Evolutionary conservation across 2,113 vertebrate species (phyloP), one percentile per base, ranked within the genome.

Genomic region (Equus quagga): DNA sequence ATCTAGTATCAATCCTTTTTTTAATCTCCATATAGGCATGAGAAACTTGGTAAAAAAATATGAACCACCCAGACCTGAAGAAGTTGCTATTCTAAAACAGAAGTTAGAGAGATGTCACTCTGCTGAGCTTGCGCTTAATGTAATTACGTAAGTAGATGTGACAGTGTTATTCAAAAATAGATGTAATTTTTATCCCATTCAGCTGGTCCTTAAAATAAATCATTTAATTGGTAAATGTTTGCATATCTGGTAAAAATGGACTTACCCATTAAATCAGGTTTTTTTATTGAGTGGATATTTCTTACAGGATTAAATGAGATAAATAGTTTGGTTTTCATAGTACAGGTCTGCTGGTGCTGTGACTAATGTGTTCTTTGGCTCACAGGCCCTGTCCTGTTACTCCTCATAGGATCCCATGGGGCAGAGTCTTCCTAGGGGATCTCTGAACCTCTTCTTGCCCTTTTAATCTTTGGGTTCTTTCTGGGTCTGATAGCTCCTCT

Each of bases 41-140:
- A 99, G 99, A 98, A 99, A 98, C 64, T 98, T 99, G 36, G 98
- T 99, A 0, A 99, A 99, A 98, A 99, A 99, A 90, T 99, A 99
- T 0, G 99, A 99, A 72, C 98, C 99, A 83, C 99, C 99, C 0
- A 99, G 98, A 97, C 11, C 98, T 26, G 99, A 99, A 46, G 99
- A 99, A 72, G 98, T 99, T 88, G 98, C 98, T 46, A 11, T 85
- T 86, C 99, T 99, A 96, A 99, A 99, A 97, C 99, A 99, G 98
- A 99, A 99, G 94, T 78, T 99, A 91, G 99, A 99, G 97, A 99
- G 99, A 97, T 99, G 99, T 97, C 99, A 99, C 73, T 98, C 98
- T n/a, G 86, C 81, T 1, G 99, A 99, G 69, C 99, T 99, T 97
- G 95, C 90, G 24, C 97, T 98, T 84, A 98, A 79, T 60, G 64